Base-by-base conservation (phyloP, 1,140 invertebrate species). In the Oppia nitens region DNA sequence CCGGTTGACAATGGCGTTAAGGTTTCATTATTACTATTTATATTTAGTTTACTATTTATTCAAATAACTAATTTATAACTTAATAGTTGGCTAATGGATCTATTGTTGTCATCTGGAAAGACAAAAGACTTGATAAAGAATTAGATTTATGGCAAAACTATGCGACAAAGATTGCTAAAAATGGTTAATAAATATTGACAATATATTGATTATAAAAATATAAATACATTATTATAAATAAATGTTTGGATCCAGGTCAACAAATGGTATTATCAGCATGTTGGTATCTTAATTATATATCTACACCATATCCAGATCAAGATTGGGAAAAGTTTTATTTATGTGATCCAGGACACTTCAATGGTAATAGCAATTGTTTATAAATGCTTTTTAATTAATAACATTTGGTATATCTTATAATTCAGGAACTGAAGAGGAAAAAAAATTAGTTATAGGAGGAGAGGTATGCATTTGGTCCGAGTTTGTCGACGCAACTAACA, bases 1-100 rank as follows among this genome's bases (percentile, higher is more conserved):
- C 85, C 93, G 68, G 84, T 87, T 68, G 80, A 83, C 62, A 86
- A 93, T 71, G 79, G 79, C 29, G 82, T 83, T 1, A 67, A 74
- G 23, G 55, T 61, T 50, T 17, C 50, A 40, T n/a, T 9, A 20
- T 53, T 21, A 14, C 9, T 23, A 40, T 40, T 9, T 40, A 40
- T 40, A 17, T 9, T 6, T 40, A 17, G 17, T 40, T 40, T 6
- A 40, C 32, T 40, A 40, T 9, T 17, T 40, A 9, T 40, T 9
- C 6, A 17, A 40, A 17, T 40, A 17, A 40, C 17, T 40, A 40
- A 9, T 40, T 17, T 40, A 40, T 40, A 9, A 40, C 6, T 40
- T 17, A 40, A 40, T 71, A 66, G 71, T 69, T 65, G 21, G 57
- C 64, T 21, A 53, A 64, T 25, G 73, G 75, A 62, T 74, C 75